Base-by-base conservation (phyloP, 2,113 vertebrate species). In the Aegithalos caudatus region DNA sequence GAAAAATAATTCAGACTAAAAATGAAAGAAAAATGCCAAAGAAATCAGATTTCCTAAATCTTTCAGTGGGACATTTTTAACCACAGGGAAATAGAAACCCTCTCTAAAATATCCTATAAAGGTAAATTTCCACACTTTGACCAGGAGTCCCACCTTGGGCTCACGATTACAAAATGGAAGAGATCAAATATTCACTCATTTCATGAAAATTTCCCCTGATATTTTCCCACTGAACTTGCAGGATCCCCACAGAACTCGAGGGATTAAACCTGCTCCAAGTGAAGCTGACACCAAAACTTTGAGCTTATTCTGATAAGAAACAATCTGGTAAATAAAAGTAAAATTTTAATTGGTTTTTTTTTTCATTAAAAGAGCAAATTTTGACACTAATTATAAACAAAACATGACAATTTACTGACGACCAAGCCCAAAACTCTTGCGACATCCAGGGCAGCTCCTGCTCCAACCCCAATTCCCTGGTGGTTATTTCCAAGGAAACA, bases 181-280 rank as follows among this genome's bases (percentile, higher is more conserved):
- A 40, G n/a, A 14, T 31, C 12, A 92, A 90, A 80, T 22, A 45
- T 12, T 73, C 23, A 7, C 19, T 35, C 12, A 79, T 79, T 67
- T 11, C 23, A 14, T 51, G 31, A 37, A 25, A 80, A 48, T 15
- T 28, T 14, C 6, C 33, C n/a, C 67, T 50, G 57, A 3, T 37
- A 4, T 62, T 86, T 84, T 76, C 13, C 38, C 27, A 0, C 5
- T 38, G 24, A 14, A 22, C 22, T 79, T 5, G 1, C 2, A 11
- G n/a, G 50, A 73, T 38, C 28, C 5, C 1, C 3, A 3, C 9
- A n/a, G 33, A 2, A 12, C 35, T 17, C 0, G 5, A 78, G 51
- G 14, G 65, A 62, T 40, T 45, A 29, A 78, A 60, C 2, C 76
- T 29, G 4, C 53, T 58, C 35, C 44, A 14, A 66, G 66, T 0